Base-by-base conservation (phyloP, 1,140 invertebrate genomes). In the Drosophila ohnishii region DNA sequence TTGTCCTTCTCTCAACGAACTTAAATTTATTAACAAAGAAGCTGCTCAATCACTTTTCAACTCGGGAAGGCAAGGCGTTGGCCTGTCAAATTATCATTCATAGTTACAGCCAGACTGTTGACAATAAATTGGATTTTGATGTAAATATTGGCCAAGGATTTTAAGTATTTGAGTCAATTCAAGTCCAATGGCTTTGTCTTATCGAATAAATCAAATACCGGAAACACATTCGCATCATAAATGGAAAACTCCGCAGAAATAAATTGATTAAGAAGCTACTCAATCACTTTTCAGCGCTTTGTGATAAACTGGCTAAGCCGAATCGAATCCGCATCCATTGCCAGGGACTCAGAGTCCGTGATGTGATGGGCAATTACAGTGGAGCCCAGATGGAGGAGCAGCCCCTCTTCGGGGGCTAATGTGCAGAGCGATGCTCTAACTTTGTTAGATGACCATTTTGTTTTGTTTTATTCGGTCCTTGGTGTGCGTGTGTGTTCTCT, bases 201-300 rank as follows among this genome's bases (percentile, higher is more conserved):
- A 55, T 55, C 42, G 32, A 37, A 34, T 64, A 67, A 67, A 42
- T 63, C 58, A 63, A 67, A 50, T 28, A 10, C 37, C 53, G 28
- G 47, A 53, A 53, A 25, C 42, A 35, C 47, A 39, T 39, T 39
- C 19, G 50, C 16, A 37, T 35, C 65, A 69, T 69, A 69, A 53
- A 53, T 69, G 47, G 48, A 32, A 42, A 34, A 28, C 28, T 51
- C 60, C 28, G 39, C 56, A 32, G 7, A 14, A 64, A 69, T 69
- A 69, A 69, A 53, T 69, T 69, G 65, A 69, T 69, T 69, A 69
- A 66, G 62, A 51, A 67, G 62, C 65, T 30, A 62, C 47, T 66
- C 65, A 69, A 69, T 69, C 61, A 69, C 65, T 69, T 69, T 69
- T 69, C 62, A 69, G 62, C 65, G 65, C 65, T 66, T 69, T 69